These are phyloP conservation scores for Tympanuchus pallidicinctus DNA, from an alignment of 2,113 vertebrate genomes.

Conservation along the genomic window DNA sequence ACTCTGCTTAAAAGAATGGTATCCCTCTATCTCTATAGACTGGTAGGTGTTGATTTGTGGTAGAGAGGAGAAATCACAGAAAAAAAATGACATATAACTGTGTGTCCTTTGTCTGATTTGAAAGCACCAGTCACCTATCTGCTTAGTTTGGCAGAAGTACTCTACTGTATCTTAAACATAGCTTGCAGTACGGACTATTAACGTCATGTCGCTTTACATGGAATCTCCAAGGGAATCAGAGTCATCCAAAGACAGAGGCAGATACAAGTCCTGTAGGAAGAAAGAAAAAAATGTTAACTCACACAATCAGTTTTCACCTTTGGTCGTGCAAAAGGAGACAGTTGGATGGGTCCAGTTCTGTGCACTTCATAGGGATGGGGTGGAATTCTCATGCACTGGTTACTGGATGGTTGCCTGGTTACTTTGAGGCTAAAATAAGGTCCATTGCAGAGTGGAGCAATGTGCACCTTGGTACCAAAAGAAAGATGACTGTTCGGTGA, in stretches of 20 bases:
- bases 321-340: not conserved
- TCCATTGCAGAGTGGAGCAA: not conserved
- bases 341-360: rapidly evolving
- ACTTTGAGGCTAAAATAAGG: not conserved
- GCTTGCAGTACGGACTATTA: constrained; percentile 37
- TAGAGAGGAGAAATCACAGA: constrained; percentile 81
- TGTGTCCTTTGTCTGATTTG: constrained; percentile 74
- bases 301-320: not conserved
- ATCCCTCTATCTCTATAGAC: constrained; percentile 80
- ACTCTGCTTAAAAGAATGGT: constrained; percentile 66
- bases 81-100: constrained; percentile 75
- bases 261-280: constrained; percentile 91
- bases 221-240: constrained; percentile 95
- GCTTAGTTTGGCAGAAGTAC: constrained; percentile 72
- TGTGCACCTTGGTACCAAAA: not conserved
- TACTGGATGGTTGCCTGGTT: not conserved
- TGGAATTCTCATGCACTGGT: rapidly evolving
- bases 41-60: constrained; percentile 78
- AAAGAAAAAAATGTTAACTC: constrained; percentile 75
- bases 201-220: constrained; percentile 82
- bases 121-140: constrained; percentile 82
- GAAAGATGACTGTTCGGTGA: not conserved
- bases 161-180: constrained; percentile 61
- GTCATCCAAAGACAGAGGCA: constrained; percentile 97
- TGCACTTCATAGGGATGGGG: not conserved